Evolutionary conservation across 2,797 vertebrate species (phyloP), one percentile per base, ranked within the genome.

Genomic region (Lophotriccus pileatus): DNA sequence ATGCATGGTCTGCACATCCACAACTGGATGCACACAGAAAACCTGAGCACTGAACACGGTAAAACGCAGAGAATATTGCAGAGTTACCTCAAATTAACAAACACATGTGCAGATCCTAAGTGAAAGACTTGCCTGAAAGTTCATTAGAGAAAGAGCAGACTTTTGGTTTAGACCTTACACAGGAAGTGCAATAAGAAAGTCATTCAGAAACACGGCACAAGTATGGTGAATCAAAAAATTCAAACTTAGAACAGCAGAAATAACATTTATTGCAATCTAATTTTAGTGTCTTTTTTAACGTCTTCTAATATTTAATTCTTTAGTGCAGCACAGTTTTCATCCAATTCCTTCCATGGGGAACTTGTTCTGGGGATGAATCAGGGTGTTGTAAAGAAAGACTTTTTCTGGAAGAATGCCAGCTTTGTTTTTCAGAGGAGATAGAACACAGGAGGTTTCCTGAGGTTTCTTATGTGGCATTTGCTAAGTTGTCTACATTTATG

Each of bases 201-300:
- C 50, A 25, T 34, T 60, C 5, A 64, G n/a, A 76, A 47, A 68
- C 0, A 0, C 21, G 14, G 28, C 21, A 66, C 0, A 0, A 83
- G 87, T 14, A 46, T 18, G 37, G 7, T 50, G 58, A 47, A 74
- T 64, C 46, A 75, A 89, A 70, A 32, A 82, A 84, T n/a, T 74
- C 49, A 50, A 66, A 67, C 21, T 63, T 39, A 68, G 24, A 82
- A 70, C 10, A 72, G 17, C 22, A 87, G 49, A 83, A 85, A 55
- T 44, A 47, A 62, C 9, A 37, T 41, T 88, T 84, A 46, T 66
- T 59, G 15, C 28, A 78, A 49, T 20, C 43, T 62, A 84, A 70
- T 13, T 85, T 74, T 8, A 58, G 8, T 39, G 32, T 47, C 10
- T 94, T 91, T 86, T 84, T 84, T 78, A 69, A 62, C 36, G 5